Conservation (phyloP, 2,888 invertebrate species). For the Coecobrya sp. region DNA sequence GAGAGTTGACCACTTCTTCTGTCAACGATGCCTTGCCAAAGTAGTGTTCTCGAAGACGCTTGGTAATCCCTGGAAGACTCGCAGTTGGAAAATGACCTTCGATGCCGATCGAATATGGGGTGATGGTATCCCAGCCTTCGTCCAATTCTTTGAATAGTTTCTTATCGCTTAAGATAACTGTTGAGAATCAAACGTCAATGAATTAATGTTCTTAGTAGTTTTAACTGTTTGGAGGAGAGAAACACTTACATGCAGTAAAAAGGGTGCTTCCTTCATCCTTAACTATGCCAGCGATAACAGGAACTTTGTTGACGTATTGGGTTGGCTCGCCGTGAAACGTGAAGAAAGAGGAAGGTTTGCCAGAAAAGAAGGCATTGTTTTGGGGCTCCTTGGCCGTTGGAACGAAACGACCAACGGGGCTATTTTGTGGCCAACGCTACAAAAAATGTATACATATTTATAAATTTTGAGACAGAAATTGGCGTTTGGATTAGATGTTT, state of each 20-base stretch:
- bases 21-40: conserved; percentile 42
- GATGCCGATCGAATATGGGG: conserved; percentile 35
- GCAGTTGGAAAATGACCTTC: neutral
- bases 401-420: neutral
- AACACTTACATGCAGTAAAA: conserved; percentile 30
- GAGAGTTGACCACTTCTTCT: neutral
- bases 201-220: too few relatives aligned
- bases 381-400: conserved; percentile 35
- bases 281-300: conserved; percentile 40
- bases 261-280: conserved; percentile 48
- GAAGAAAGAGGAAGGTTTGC: neutral
- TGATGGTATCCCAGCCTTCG: conserved; percentile 27
- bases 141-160: conserved; percentile 1
- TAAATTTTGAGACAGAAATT: too few relatives aligned
- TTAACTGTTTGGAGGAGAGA: neutral
- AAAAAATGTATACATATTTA: neutral
- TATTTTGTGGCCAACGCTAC: conserved; percentile 19
- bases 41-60: conserved; percentile 50
- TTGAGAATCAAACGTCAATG: too few relatives aligned
- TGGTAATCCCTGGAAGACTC: conserved; percentile 13
- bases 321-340: conserved; percentile 2
- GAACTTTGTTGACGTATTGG: conserved; percentile 20
- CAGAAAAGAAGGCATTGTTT: conserved; percentile 20
- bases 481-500: too few relatives aligned
- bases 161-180: conserved; percentile 21